phyloP scores from a whole-genome alignment of 2,113 vertebrate genomes.

The Leptodactylus fuscus region DNA sequence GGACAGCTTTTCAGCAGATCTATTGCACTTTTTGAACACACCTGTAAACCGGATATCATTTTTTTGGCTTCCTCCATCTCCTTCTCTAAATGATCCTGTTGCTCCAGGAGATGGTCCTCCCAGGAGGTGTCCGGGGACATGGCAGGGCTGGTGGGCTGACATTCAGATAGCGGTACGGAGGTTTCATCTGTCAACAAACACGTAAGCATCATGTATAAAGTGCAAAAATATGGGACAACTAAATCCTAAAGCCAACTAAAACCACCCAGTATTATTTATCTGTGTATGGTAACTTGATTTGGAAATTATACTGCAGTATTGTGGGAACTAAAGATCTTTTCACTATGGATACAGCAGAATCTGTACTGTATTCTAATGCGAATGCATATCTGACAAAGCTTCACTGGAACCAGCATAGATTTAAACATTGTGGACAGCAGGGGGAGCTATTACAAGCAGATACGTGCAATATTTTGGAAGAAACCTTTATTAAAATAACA shows the following conservation, averaged over 20 bases:
- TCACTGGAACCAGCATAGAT: no score
- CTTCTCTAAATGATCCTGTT: conserved; percentile 91
- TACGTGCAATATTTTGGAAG: no score
- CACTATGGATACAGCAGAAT: no score
- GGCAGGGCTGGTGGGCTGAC: conserved; percentile 73
- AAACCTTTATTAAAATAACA: no score
- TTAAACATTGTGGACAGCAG: no score
- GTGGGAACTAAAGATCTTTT: not conserved
- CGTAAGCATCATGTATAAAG: not conserved
- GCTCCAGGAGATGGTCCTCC: conserved; percentile 89
- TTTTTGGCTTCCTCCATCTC: conserved; percentile 94
- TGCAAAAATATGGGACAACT: not conserved
- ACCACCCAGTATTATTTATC: no score
- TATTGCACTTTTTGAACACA: conserved; percentile 61
- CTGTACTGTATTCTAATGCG: no score
- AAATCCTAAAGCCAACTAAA: not conserved
- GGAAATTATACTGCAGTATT: not conserved
- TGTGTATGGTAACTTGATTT: not conserved
- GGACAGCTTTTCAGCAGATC: not conserved
- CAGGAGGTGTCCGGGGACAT: conserved; percentile 80
- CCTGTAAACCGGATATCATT: conserved; percentile 96
- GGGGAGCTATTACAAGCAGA: no score
- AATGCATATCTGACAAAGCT: no score
- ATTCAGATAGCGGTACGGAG: conserved; percentile 68
- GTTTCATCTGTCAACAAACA: conserved; percentile 67